Percentiles rank a stretch among this genome's conserved stretches.
phyloP scores from a whole-genome alignment of 2,113 vertebrate species.

The Pelobates fuscus region DNA sequence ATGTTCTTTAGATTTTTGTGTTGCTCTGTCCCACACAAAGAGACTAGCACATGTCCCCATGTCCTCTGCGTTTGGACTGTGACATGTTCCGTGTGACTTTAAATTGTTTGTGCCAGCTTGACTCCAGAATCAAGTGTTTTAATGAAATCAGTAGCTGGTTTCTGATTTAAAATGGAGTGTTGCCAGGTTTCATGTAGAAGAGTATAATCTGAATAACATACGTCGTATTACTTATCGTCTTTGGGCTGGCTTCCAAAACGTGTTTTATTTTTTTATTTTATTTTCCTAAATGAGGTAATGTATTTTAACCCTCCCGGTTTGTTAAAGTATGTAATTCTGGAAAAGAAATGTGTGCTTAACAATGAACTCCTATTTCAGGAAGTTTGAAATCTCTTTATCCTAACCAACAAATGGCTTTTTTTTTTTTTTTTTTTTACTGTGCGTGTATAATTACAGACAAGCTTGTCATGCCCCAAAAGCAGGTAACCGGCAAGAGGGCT shows the following conservation, averaged over 20 bases:
- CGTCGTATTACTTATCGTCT: neutral
- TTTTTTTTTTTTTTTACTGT: too few relatives aligned
- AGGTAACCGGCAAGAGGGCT: too few relatives aligned
- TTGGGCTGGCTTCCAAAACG: neutral
- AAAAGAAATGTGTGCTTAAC: too few relatives aligned
- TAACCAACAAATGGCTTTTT: too few relatives aligned
- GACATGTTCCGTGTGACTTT: neutral
- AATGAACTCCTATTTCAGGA: too few relatives aligned
- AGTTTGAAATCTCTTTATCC: too few relatives aligned
- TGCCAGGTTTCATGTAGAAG: slow-evolving; percentile 1
- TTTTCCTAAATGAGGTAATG: too few relatives aligned
- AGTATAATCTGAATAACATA: neutral
- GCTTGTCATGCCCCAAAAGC: too few relatives aligned
- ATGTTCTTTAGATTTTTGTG: slow-evolving; percentile 7
- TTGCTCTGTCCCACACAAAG: slow-evolving; percentile 4
- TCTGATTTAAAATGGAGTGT: neutral
- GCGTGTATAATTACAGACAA: too few relatives aligned
- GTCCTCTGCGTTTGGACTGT: slow-evolving; percentile 6
- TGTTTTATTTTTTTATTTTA: neutral
- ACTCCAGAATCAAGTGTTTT: neutral
- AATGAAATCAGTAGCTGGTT: neutral
- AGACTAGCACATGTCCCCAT: slow-evolving; percentile 7
- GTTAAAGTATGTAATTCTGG: too few relatives aligned
- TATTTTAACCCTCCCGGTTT: too few relatives aligned
- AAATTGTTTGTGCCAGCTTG: neutral